Percentiles rank a stretch among this genome's conserved stretches.
phyloP scores from a whole-genome alignment of 2,797 vertebrate species.

The Brotogeris chrysoptera region DNA sequence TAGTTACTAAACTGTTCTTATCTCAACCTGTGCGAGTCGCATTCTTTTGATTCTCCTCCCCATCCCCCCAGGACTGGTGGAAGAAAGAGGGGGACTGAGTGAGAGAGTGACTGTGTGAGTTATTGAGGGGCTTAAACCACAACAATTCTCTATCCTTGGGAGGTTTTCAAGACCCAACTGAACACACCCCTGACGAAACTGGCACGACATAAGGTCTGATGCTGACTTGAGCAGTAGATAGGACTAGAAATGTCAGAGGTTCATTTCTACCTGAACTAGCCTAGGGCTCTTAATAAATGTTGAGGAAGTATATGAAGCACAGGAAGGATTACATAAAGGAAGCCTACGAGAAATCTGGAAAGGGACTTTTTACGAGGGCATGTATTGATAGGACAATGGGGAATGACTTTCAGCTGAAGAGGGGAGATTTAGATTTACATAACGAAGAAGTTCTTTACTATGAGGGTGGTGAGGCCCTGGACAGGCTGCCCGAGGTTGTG shows the following conservation, averaged over 20 bases:
- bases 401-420: background rate
- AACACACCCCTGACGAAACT: background rate
- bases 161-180: background rate
- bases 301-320: background rate
- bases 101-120: too few species aligned
- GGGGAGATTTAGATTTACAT: background rate
- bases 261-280: background rate
- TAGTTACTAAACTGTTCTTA: too few species aligned
- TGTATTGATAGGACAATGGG: background rate
- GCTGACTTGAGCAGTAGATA: background rate
- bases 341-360: background rate
- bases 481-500: background rate
- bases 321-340: background rate
- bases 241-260: accelerated
- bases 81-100: too few species aligned
- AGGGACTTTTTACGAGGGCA: background rate
- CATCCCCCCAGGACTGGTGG: too few species aligned
- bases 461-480: background rate
- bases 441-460: background rate
- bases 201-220: background rate
- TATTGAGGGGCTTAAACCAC: too few species aligned
- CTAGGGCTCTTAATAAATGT: background rate
- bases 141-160: background rate
- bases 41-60: too few species aligned
- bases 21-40: too few species aligned